Evolutionary conservation across 2,888 invertebrate genomes (phyloP), one percentile per base, ranked within the genome.

Genomic region (Synanthedon formicaeformis): DNA sequence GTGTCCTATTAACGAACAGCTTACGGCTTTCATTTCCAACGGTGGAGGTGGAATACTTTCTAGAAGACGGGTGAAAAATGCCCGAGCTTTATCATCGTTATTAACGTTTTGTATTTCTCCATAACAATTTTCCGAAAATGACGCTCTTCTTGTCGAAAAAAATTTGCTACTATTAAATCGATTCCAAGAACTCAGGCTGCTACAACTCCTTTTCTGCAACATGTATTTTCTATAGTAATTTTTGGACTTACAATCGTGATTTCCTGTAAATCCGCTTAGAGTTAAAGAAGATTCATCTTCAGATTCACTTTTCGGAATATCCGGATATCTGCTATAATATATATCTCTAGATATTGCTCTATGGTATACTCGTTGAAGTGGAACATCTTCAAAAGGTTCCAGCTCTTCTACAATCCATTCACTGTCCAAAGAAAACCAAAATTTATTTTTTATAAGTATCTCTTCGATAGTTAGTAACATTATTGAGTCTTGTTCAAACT

Each of bases 301-400:
- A 0, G 86, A 86, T 64, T 85, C 85, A 58, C 87, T 86, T 66
- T 85, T 70, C 1, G 78, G 76, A 69, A 87, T 83, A 50, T 86
- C 85, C 1, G 85, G 85, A 57, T 71, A 72, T 57, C 75, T 83
- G 0, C 81, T 67, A 56, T 87, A 85, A 55, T 86, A 87, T 16
- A 73, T 61, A 56, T 86, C 87, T 64, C 78, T 78, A 13, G 85
- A 69, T 1, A 85, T 60, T 1, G 87, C 86, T 59, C 83, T 86
- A 1, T 59, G 54, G 60, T 72, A 86, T 40, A 69, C 54, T 55
- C 83, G 71, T 60, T 85, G 82, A 0, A 72, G 71, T 59, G 74
- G 75, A 3, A 85, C 69, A 57, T 85, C 85, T 57, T 85, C 84
- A 57, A 86, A 86, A 0, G 86, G 84, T 62, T 86, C 86, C 67